Evolutionary conservation across 2,113 vertebrate genomes (phyloP).

Genomic region (Cynoglossus semilaevis): DNA sequence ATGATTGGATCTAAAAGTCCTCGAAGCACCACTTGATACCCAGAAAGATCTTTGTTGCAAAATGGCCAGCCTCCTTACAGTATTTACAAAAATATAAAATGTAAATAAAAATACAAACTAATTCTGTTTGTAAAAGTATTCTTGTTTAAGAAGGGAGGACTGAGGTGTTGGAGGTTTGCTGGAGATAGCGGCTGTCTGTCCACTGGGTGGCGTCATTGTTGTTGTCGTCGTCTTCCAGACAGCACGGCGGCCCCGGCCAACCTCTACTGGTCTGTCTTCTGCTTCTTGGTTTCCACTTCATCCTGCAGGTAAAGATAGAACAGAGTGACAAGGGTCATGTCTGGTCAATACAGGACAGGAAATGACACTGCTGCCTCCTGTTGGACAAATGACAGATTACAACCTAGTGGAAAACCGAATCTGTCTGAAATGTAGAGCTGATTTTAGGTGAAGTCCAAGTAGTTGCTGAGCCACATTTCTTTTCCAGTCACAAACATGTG

Average conservation of each 20-base stretch:
- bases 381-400: too few relatives aligned
- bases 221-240: constrained; percentile 33
- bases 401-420: too few relatives aligned
- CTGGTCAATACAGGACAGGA: not conserved
- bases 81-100: constrained; percentile 99
- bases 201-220: constrained; percentile 63
- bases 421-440: too few relatives aligned
- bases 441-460: too few relatives aligned
- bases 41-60: constrained; percentile 81
- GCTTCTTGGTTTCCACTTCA: constrained; percentile 88
- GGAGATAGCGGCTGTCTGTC: constrained; percentile 65
- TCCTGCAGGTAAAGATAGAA: constrained; percentile 72
- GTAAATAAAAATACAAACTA: constrained; percentile 98
- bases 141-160: constrained; percentile 84
- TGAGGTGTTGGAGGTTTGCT: constrained; percentile 81
- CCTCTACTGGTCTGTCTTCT: constrained; percentile 82
- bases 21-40: constrained; percentile 85
- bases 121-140: constrained; percentile 89
- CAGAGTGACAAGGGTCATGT: not conserved
- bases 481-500: too few relatives aligned
- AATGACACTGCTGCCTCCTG: too few relatives aligned
- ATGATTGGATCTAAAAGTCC: constrained; percentile 82
- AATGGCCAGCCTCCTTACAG: constrained; percentile 88
- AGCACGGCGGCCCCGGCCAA: constrained; percentile 11
- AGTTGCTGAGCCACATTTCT: too few relatives aligned